Conservation (phyloP, 2,113 vertebrate species). For the Drymodes brunneopygia region DNA sequence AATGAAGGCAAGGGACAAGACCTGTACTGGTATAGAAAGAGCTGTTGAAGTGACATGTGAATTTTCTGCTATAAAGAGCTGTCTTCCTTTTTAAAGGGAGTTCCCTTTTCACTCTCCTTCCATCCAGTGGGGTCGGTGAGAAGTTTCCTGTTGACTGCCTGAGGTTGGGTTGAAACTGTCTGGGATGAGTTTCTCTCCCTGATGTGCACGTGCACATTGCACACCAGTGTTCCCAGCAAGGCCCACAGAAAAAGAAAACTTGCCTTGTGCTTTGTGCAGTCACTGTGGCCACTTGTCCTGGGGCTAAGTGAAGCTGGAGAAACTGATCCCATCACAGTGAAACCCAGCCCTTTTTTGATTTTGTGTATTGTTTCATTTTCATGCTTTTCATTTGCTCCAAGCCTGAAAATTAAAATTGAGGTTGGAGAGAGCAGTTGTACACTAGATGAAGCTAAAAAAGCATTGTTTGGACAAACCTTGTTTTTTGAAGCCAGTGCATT, state of each 20-base stretch:
- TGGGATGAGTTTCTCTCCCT: fast-evolving
- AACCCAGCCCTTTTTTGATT: neutral
- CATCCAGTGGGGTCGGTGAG: neutral
- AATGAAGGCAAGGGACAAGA: neutral
- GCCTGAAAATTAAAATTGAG: neutral
- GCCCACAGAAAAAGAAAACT: neutral
- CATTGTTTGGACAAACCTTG: neutral
- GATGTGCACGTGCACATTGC: fast-evolving
- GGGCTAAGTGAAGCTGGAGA: neutral
- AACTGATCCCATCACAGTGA: neutral
- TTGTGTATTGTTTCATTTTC: neutral
- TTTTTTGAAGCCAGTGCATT: neutral
- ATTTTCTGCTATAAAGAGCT: neutral
- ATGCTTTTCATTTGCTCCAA: neutral
- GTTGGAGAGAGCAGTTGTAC: neutral
- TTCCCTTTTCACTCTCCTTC: neutral
- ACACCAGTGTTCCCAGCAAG: neutral
- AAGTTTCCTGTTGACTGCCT: neutral
- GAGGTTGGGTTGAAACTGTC: neutral
- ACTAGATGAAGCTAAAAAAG: neutral
- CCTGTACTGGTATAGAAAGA: neutral
- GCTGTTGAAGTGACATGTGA: neutral
- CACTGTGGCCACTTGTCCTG: neutral
- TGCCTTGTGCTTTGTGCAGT: neutral
- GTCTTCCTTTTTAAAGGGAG: neutral